A percentile compares a stretch with the other conserved stretches of the same genome.
phyloP scores from a whole-genome alignment of 2,797 vertebrate genomes.

The Hoplostethus atlanticus region DNA sequence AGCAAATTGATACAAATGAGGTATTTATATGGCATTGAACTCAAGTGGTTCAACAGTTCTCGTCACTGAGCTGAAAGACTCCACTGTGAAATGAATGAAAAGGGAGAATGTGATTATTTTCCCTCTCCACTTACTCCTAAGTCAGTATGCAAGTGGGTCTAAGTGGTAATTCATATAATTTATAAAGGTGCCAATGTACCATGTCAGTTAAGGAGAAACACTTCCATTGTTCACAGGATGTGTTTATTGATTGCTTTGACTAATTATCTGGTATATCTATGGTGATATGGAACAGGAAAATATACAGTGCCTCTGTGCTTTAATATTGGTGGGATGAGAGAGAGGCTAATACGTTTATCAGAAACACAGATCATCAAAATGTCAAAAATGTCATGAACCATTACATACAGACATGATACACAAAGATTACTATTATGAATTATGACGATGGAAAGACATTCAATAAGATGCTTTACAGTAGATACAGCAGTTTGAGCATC shows the following conservation, averaged over 20 bases:
- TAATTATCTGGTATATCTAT: not conserved
- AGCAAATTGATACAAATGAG: constrained; percentile 73
- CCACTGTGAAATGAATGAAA: constrained; percentile 23
- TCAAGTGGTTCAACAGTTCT: constrained; percentile 53
- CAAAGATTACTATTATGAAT: not conserved
- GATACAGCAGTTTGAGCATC: not conserved
- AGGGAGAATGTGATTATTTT: not conserved
- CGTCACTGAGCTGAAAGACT: constrained; percentile 30
- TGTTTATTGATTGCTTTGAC: not conserved
- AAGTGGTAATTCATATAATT: no score
- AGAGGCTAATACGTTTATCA: not conserved
- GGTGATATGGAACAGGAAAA: not conserved
- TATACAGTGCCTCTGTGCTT: not conserved
- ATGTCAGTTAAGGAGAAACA: no score
- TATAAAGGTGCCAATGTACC: no score
- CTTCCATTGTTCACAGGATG: no score
- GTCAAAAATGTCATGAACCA: not conserved
- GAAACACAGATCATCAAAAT: not conserved
- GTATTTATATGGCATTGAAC: constrained; percentile 55
- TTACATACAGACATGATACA: not conserved
- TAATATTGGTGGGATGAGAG: not conserved
- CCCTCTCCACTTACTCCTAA: not conserved
- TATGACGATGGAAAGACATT: not conserved
- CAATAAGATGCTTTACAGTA: not conserved
- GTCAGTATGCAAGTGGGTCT: no score